These are phyloP conservation scores for Argyra leucocephala DNA, from an alignment of 2,888 invertebrate species.

Conservation along the genomic window DNA sequence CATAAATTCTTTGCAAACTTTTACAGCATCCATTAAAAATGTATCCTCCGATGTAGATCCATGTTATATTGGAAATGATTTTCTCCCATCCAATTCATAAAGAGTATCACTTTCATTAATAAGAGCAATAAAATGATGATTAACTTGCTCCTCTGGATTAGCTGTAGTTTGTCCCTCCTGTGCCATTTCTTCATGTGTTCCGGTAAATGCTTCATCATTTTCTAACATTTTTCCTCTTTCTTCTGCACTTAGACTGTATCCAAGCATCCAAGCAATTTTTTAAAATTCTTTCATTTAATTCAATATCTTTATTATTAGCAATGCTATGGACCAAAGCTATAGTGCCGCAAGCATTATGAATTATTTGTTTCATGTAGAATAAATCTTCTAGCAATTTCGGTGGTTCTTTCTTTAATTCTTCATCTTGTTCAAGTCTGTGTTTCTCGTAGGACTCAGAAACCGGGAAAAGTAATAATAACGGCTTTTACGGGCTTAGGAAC, in stretches of 20 bases:
- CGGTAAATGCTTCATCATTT: constrained; percentile 60
- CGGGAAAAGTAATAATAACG: constrained; percentile 81
- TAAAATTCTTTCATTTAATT: constrained; percentile 60
- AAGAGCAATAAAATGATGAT: constrained; percentile 85
- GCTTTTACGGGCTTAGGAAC: constrained; percentile 74
- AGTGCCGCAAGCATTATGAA: constrained; percentile 94
- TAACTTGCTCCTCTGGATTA: constrained; percentile 66
- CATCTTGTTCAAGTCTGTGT: constrained; percentile 58
- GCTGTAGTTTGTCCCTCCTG: constrained; percentile 86
- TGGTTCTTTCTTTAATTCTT: constrained; percentile 49
- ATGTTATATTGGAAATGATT: constrained; percentile 74
- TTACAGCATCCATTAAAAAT: constrained; percentile 66
- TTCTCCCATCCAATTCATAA: constrained; percentile 80
- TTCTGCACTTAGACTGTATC: constrained; percentile 56
- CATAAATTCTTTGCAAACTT: constrained; percentile 78
- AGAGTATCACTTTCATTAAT: constrained; percentile 69
- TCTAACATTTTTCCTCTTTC: constrained; percentile 68
- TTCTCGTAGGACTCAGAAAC: constrained; percentile 65
- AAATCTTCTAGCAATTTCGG: constrained; percentile 57
- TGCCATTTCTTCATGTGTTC: constrained; percentile 75
- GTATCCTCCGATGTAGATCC: constrained; percentile 64
- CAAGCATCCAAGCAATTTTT: constrained; percentile 68
- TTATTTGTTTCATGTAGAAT: constrained; percentile 82
- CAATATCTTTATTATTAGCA: constrained; percentile 75
- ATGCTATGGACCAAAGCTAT: constrained; percentile 92